Base-by-base conservation (phyloP, 2,113 vertebrate species). In the Ochotona princeps region DNA sequence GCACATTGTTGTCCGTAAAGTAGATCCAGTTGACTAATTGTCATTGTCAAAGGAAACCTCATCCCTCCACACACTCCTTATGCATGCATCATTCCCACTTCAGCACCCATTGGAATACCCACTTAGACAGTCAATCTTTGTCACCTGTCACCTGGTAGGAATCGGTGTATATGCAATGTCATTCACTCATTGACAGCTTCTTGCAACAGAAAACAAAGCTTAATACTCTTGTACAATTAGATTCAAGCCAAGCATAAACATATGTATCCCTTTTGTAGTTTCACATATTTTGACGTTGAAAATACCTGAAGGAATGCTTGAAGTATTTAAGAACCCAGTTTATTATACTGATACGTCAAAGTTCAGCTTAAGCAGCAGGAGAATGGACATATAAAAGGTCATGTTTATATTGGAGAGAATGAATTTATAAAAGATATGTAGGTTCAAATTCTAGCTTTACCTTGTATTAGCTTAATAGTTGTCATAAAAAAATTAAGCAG, bases 141-240 rank as follows among this genome's bases (percentile, higher is more conserved):
- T 96, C 93, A 85, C 60, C 94, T 96, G 85, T 95, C 92, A 95
- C 89, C 69, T 7, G 32, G 57, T 44, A 54, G 90, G 84, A 85
- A 69, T 82, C 88, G 94, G 82, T 90, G 70, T 89, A 82, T n/a
- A 95, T 69, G 93, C 30, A 87, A 65, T 54, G 92, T 51, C 87
- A 74, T 67, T 93, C 85, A 90, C 14, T 90, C 93, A 85, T 2
- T 82, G 93, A 94, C 82, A 49, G 51, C 92, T 87, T 91, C 92
- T 92, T 74, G 70, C 67, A 82, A 93, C 91, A 89, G 91, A 92
- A 95, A 95, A 94, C 94, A 95, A 89, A 51, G 30, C 78, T 84
- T 90, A 51, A 30, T 17, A n/a, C 38, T 74, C 81, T 12, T n/a
- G 26, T 25, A 76, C 81, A 95, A 70, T 65, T 84, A 87, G 89